A percentile compares a stretch with the other conserved stretches of the same genome.
These are phyloP conservation scores for Diglossa cyanea DNA, from an alignment of 2,797 vertebrate species.

Conservation along the genomic window DNA sequence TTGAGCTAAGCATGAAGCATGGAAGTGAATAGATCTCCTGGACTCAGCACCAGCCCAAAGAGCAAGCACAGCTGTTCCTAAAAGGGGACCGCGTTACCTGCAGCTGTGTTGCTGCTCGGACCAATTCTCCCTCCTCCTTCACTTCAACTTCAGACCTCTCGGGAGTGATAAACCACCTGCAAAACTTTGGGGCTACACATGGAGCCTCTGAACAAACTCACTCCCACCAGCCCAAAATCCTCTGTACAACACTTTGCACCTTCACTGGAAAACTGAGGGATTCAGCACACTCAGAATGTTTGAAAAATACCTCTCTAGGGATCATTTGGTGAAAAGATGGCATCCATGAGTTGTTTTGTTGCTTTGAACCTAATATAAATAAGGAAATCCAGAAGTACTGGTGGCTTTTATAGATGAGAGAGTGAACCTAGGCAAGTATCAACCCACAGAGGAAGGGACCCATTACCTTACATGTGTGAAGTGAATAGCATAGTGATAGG, in stretches of 20 bases:
- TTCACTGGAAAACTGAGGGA: neutral
- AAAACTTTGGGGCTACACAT: fast-evolving
- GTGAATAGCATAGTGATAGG: neutral
- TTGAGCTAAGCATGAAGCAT: fast-evolving
- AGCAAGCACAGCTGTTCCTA: neutral
- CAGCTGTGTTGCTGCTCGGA: neutral
- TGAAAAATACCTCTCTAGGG: neutral
- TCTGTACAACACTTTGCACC: neutral
- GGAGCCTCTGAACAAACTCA: neutral
- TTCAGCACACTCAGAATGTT: neutral
- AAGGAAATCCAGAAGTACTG: neutral
- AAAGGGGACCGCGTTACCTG: neutral
- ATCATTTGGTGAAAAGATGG: neutral
- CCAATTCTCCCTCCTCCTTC: neutral
- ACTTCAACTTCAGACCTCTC: neutral
- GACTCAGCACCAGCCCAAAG: neutral
- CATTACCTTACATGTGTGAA: neutral
- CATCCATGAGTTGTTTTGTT: neutral
- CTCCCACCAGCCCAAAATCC: neutral
- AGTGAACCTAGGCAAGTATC: neutral
- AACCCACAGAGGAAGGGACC: neutral
- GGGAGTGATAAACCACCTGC: neutral
- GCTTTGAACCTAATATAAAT: neutral
- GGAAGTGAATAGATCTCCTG: neutral
- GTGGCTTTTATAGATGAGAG: neutral